Evolutionary conservation across 2,888 invertebrate genomes (phyloP).

Genomic region (Tinea semifulvella): DNA sequence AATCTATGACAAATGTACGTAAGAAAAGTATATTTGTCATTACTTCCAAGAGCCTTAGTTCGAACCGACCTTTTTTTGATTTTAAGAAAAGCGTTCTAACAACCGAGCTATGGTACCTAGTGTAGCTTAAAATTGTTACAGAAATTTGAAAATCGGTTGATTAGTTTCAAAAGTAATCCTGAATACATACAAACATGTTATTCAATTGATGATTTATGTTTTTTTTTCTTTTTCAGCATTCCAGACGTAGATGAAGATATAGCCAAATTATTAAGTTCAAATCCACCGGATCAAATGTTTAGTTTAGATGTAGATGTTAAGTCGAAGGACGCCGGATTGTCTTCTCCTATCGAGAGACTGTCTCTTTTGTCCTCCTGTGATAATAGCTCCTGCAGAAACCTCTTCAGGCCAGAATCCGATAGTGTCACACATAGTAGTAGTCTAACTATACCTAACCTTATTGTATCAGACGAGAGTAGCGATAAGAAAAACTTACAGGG

Average conservation of each 20-base stretch:
- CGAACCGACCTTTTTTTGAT: no score
- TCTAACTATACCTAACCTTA: conserved; percentile 58
- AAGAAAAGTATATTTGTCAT: no score
- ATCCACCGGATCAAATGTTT: conserved; percentile 35
- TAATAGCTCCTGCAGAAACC: conserved; percentile 57
- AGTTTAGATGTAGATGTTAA: conserved; percentile 41
- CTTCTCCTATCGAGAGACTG: conserved; percentile 44
- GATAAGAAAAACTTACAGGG: conserved; percentile 55
- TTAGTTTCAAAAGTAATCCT: no score
- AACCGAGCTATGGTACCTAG: no score
- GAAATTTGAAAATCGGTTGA: no score
- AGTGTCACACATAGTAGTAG: conserved; percentile 42
- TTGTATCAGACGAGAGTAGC: conserved; percentile 53
- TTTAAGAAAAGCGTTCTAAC: no score
- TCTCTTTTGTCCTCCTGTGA: conserved; percentile 56
- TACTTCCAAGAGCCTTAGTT: no score
- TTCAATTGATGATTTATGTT: no score
- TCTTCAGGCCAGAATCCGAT: conserved; percentile 41
- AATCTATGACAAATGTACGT: no score
- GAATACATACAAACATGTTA: no score
- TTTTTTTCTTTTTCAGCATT: conserved; percentile 48
- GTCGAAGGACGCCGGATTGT: conserved; percentile 22
- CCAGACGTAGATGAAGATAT: conserved; percentile 66
- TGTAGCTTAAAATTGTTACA: no score
- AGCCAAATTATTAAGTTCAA: conserved; percentile 54